Conservation (phyloP, 2,888 invertebrate species). For the Acanthosepion esculentum region DNA sequence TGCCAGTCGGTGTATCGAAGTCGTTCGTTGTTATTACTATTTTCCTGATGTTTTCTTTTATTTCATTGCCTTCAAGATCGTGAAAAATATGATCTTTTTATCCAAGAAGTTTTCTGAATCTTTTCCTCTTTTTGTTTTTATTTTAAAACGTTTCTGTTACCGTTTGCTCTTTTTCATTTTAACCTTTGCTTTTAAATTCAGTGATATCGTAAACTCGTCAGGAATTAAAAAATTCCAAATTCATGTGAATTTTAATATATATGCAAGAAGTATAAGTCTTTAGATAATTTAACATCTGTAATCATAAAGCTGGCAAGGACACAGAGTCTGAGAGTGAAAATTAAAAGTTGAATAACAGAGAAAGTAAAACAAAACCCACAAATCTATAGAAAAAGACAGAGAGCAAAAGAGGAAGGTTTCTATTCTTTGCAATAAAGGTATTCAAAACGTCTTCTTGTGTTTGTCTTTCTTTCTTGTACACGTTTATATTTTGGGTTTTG, state of each 20-base stretch:
- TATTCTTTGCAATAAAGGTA: background rate
- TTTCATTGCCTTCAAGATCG: too few species aligned
- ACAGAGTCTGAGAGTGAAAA: background rate
- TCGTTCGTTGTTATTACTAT: too few species aligned
- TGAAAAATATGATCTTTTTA: too few species aligned
- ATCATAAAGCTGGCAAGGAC: background rate
- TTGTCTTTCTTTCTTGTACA: background rate
- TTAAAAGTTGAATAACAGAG: background rate
- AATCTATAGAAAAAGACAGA: background rate
- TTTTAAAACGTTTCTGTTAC: too few species aligned
- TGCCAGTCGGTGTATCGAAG: too few species aligned
- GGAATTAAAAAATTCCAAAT: background rate
- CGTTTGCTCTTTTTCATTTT: background rate
- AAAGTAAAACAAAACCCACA: background rate
- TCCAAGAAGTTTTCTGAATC: too few species aligned
- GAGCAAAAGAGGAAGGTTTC: background rate
- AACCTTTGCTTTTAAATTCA: too few species aligned
- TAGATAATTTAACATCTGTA: background rate
- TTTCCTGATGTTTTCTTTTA: too few species aligned
- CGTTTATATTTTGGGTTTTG: background rate
- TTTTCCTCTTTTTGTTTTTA: too few species aligned
- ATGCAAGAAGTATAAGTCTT: background rate
- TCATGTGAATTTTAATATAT: background rate
- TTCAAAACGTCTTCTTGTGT: background rate
- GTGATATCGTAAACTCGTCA: background rate